A percentile compares a stretch with the other conserved stretches of the same genome.
Evolutionary conservation across 2,113 vertebrate genomes (phyloP).

Genomic region (Thalassarche chlororhynchos): DNA sequence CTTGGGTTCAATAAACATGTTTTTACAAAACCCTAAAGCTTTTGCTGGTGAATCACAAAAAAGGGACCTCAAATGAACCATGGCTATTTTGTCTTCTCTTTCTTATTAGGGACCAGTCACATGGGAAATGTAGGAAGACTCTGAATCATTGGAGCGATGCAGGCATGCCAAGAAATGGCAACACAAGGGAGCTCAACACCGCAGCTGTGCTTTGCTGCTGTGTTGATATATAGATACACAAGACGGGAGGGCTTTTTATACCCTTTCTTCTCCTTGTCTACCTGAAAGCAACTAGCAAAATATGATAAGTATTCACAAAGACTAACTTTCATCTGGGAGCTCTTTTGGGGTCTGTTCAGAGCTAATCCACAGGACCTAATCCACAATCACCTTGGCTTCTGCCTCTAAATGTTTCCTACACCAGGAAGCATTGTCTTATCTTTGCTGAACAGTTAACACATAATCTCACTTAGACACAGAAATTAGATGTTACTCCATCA

Average conservation of each 20-base stretch:
- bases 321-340: not conserved
- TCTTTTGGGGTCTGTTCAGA: not conserved
- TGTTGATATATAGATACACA: not conserved
- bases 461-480: not conserved
- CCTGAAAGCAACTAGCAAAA: not conserved
- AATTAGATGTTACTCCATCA: not conserved
- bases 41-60: not conserved
- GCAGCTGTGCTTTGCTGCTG: not conserved
- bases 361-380: not conserved
- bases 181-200: not conserved
- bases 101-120: not conserved
- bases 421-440: not conserved
- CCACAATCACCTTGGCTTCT: not conserved
- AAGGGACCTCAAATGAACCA: not conserved
- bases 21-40: not conserved
- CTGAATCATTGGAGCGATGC: not conserved
- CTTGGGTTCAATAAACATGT: not conserved
- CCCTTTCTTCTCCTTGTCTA: not conserved
- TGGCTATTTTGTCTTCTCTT: not conserved
- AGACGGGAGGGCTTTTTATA: not conserved
- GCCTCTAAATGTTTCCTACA: not conserved
- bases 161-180: not conserved
- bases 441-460: not conserved
- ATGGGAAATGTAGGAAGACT: not conserved
- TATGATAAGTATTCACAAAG: not conserved